phyloP scores from a whole-genome alignment of 2,797 vertebrate genomes.

The Masticophis lateralis region DNA sequence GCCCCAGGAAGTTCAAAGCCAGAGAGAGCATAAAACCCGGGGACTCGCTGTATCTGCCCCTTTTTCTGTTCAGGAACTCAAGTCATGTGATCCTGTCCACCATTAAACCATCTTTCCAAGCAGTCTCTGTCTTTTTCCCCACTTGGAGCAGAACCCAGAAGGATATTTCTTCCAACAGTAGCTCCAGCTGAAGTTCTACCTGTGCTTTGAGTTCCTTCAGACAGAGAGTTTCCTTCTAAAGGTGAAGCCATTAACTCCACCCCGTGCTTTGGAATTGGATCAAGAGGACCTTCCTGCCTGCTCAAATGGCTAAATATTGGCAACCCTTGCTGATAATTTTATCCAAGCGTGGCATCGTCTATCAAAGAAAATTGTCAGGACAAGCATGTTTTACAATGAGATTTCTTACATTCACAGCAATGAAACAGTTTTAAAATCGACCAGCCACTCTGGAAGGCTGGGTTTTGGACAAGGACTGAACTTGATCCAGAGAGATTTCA shows the following conservation, averaged over 20 bases:
- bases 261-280: background rate
- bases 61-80: no score
- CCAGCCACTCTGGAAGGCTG: no score
- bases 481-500: background rate
- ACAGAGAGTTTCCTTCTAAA: constrained; percentile 16
- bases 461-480: background rate
- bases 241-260: background rate
- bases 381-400: background rate
- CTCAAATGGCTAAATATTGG: background rate
- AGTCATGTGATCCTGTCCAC: no score
- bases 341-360: background rate
- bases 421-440: background rate
- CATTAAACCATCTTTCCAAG: no score
- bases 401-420: background rate
- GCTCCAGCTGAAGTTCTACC: constrained; percentile 44
- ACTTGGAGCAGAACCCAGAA: no score
- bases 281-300: rapidly evolving
- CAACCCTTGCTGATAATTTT: background rate
- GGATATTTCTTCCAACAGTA: no score
- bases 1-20: no score
- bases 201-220: background rate
- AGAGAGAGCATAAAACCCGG: no score
- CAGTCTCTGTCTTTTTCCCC: no score
- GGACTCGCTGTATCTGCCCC: no score
- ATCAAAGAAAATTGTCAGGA: background rate